Evolutionary conservation across 2,113 vertebrate species (phyloP).

Genomic region (rat (Rattus norvegicus)): DNA sequence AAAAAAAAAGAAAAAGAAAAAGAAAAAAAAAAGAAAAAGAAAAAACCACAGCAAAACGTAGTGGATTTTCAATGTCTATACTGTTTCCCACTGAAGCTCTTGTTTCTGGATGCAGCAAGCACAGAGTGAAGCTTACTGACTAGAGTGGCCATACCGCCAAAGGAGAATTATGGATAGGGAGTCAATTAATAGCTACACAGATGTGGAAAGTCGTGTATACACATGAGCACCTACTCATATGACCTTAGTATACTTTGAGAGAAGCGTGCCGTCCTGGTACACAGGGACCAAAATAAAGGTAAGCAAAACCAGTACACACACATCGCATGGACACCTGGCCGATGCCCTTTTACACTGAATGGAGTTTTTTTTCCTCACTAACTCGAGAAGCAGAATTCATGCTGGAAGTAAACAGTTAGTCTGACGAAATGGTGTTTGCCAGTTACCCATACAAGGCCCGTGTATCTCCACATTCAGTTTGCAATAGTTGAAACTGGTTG

Average conservation of each 20-base stretch:
- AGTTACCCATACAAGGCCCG: background rate
- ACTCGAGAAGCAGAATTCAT: background rate
- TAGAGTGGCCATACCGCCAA: background rate
- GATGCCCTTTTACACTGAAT: background rate
- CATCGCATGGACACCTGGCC: background rate
- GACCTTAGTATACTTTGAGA: background rate
- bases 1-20: too few relatives aligned
- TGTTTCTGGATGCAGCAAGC: constrained; percentile 10
- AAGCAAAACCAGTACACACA: background rate
- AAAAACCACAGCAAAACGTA: background rate
- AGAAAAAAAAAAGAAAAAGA: too few relatives aligned
- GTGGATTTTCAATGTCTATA: background rate
- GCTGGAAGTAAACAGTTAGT: background rate
- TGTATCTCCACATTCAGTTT: background rate
- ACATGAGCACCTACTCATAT: background rate
- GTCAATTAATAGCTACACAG: background rate
- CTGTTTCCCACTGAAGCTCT: background rate
- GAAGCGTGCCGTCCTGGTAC: background rate
- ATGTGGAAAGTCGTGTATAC: background rate
- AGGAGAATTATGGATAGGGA: background rate
- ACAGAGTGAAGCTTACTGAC: background rate
- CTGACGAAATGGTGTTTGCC: background rate
- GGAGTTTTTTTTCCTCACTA: background rate
- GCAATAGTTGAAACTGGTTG: background rate
- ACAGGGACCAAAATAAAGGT: background rate